Evolutionary conservation across 2,888 invertebrate species (phyloP), one percentile per base, ranked within the genome.

Genomic region (Eupithecia subfuscata): DNA sequence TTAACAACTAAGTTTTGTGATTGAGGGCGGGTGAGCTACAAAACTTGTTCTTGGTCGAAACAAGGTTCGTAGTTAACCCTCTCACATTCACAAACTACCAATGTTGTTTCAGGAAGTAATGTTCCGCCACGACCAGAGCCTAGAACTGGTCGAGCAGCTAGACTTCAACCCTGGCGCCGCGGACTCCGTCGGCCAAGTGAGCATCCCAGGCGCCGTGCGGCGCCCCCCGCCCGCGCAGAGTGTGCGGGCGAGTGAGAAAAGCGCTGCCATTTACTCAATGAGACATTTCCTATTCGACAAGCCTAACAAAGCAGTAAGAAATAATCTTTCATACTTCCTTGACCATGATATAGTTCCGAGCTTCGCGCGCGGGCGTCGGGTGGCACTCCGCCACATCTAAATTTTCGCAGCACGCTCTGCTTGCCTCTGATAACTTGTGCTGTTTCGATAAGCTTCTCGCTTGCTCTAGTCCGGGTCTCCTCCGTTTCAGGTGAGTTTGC

Each of bases 101-200:
- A 11, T 56, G 22, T 56, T 56, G 14, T 60, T 60, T 34, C n/a
- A 75, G 92, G 91, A 90, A 2, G 75, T 84, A 56, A 83, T 92
- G 82, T 75, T 89, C 0, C 87, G 87, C 8, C 84, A 90, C 75
- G 90, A 91, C 63, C 81, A 81, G 2, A 89, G 86, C 70, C 76
- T 89, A 65, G 87, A 88, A 3, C 64, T 84, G 4, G 43, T 86
- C 5, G 77, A 80, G 0, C 84, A 78, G 18, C 70, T 79, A 0
- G 82, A 82, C 2, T 69, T 77, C 6, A 71, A 52, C 2, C 11
- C 18, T 0, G 70, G 64, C 0, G 71, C 76, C 0, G 68, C 71
- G 0, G 84, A 85, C 56, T 87, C 87, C 0, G 69, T 76, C 18
- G 86, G 80, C 0, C 60, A 80, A 18, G 30, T 74, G 14, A 88